Conservation (phyloP, 2,797 vertebrate species). For the Salmo trutta region DNA sequence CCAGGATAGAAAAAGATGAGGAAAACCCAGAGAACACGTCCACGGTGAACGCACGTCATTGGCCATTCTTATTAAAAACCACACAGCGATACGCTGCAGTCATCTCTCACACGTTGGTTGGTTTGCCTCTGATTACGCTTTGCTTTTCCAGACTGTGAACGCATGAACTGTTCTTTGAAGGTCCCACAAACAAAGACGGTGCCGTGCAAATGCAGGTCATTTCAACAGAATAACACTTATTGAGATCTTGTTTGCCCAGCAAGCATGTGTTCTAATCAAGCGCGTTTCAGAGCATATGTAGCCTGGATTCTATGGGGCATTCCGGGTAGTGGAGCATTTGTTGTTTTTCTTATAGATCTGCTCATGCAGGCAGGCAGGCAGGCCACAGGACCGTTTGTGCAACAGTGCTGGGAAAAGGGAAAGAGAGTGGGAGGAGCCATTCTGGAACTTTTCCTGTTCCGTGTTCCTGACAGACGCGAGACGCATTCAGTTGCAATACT, state of each 20-base stretch:
- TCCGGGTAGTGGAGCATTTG: no score
- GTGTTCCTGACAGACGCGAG: not conserved
- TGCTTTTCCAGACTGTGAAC: not conserved
- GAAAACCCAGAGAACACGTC: not conserved
- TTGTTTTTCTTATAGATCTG: no score
- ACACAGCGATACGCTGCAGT: not conserved
- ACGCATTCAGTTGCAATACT: no score
- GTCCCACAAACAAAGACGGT: not conserved
- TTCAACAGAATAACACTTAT: not conserved
- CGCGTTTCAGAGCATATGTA: not conserved
- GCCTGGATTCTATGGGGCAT: no score
- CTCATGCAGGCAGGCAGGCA: no score
- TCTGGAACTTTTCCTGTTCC: not conserved
- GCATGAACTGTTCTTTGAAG: not conserved
- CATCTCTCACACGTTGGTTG: not conserved
- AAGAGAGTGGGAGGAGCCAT: not conserved
- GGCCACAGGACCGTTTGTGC: not conserved
- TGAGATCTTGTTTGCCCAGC: not conserved
- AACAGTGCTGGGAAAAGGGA: not conserved
- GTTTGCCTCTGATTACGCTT: not conserved
- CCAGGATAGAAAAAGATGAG: not conserved
- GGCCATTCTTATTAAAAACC: not conserved
- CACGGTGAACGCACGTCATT: not conserved
- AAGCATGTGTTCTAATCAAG: not conserved
- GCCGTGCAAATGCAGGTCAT: not conserved